Percentiles rank a stretch among this genome's conserved stretches.
These are phyloP conservation scores for Acanthurus tractus DNA, from an alignment of 2,797 vertebrate genomes.

Conservation along the genomic window DNA sequence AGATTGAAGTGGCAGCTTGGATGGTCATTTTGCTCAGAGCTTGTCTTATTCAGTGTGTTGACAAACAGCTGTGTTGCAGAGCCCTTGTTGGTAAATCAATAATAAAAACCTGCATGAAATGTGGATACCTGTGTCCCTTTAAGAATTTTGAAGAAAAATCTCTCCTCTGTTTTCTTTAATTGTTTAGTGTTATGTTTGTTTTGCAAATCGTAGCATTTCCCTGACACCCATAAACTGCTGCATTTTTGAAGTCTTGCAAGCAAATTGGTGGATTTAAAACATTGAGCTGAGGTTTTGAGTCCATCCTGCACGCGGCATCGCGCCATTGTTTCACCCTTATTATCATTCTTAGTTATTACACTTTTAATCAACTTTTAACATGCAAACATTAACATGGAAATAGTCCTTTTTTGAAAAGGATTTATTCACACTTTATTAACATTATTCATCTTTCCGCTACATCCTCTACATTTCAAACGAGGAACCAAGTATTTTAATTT, in stretches of 20 bases:
- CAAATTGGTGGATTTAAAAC: not conserved
- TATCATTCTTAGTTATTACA: not conserved
- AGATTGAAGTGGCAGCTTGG: not conserved
- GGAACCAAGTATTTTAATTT: not conserved
- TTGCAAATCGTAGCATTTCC: conserved; percentile 1
- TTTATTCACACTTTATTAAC: not conserved
- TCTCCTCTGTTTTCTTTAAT: not conserved
- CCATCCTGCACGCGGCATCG: too few species aligned
- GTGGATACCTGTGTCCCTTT: not conserved
- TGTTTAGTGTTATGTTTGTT: too few species aligned
- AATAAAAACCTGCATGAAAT: not conserved
- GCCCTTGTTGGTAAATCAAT: not conserved
- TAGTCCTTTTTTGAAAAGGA: not conserved
- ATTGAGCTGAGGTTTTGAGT: not conserved
- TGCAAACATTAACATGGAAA: not conserved
- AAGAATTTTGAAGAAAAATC: not conserved
- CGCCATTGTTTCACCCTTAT: too few species aligned
- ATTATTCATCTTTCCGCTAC: not conserved
- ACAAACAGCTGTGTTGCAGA: not conserved
- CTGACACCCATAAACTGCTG: not conserved
- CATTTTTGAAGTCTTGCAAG: conserved; percentile 2
- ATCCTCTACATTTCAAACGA: not conserved
- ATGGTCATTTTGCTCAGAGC: conserved; percentile 1
- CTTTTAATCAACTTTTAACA: conserved; percentile 2
- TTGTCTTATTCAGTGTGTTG: not conserved